These are phyloP conservation scores for Holothuria scabra DNA, from an alignment of 53 echinoderm and acorn worm species.

Conservation along the genomic window DNA sequence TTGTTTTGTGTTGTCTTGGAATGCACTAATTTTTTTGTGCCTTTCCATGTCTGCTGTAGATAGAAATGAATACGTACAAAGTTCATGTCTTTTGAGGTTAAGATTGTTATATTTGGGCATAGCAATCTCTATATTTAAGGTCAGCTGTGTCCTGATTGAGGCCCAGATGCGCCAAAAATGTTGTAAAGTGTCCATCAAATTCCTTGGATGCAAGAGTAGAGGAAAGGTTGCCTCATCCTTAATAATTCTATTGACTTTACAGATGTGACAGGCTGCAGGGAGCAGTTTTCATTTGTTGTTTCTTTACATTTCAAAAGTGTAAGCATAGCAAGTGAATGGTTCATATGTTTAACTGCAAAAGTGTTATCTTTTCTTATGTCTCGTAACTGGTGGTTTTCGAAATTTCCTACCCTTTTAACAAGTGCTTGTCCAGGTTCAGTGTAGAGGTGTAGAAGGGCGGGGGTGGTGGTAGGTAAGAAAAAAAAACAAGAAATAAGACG, in stretches of 20 bases:
- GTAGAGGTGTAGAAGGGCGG: no score
- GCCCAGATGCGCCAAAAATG: slow-evolving; percentile 5
- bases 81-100: not conserved
- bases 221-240: not conserved
- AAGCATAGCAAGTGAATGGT: not conserved
- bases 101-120: slow-evolving; percentile 17
- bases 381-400: no score
- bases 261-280: not conserved
- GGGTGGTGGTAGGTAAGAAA: no score
- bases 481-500: no score
- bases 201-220: not conserved
- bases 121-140: not conserved
- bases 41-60: slow-evolving; percentile 32
- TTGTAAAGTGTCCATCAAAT: not conserved
- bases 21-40: not conserved
- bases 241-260: not conserved
- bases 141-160: not conserved
- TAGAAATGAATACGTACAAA: not conserved
- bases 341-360: not conserved
- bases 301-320: slow-evolving; percentile 27
- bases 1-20: not conserved
- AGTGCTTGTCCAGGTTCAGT: no score
- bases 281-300: not conserved
- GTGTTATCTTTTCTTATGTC: not conserved
- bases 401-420: no score